Evolutionary conservation across 2,797 vertebrate species (phyloP).

Genomic region (Alectoris magna): DNA sequence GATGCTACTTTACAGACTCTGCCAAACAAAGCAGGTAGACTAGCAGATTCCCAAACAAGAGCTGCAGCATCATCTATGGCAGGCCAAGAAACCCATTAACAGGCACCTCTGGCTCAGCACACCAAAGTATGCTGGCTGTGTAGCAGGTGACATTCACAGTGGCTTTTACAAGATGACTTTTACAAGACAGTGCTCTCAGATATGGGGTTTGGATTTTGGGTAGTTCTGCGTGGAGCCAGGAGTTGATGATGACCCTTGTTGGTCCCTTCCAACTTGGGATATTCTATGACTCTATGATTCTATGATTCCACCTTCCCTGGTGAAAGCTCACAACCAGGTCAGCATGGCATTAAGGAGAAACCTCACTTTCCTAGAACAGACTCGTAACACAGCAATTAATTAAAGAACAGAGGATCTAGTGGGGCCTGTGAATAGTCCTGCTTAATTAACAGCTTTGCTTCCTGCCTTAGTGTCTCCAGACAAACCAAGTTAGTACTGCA

Average conservation of each 20-base stretch:
- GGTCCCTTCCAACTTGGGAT: no score
- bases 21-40: not conserved
- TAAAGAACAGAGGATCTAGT: not conserved
- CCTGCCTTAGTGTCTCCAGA: not conserved
- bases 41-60: not conserved
- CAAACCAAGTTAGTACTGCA: not conserved
- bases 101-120: not conserved
- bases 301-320: not conserved
- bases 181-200: not conserved
- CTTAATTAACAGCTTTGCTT: not conserved
- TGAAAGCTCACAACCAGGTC: not conserved
- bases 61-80: not conserved
- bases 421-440: not conserved
- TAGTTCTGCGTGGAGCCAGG: no score
- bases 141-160: not conserved
- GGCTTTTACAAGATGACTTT: not conserved
- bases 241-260: no score
- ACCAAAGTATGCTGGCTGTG: not conserved
- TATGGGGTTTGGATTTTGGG: no score
- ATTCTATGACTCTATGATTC: no score
- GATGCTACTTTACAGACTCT: not conserved
- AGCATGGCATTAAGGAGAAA: not conserved
- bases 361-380: not conserved
- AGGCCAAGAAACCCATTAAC: fast-evolving
- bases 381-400: not conserved